Base-by-base conservation (phyloP, 1,140 invertebrate genomes). In the Carposina sasakii region DNA sequence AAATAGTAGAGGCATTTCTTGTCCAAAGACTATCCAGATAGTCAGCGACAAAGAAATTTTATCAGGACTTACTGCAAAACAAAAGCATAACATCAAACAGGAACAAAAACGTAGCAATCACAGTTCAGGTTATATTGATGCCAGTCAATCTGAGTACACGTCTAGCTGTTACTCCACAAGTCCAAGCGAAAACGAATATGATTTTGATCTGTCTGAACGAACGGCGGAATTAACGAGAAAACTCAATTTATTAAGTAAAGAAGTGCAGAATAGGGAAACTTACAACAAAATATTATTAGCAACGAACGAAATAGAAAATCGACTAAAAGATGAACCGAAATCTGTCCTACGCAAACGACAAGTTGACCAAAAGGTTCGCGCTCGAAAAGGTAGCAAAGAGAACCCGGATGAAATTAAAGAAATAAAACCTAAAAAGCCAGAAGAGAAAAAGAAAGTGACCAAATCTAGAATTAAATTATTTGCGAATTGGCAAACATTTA, bases 401-500 rank as follows among this genome's bases (percentile, higher is more conserved):
- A 49, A 55, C 67, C 23, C 15, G 46, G 56, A 52, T 53, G 28
- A 20, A 13, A 60, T 33, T 30, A 5, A 39, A 51, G 53, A 54
- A 10, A 21, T 51, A 39, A 58, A 64, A 54, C 57, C 16, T 22
- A 57, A 45, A 65, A 66, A 63, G 50, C 23, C 17, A 39, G 69
- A 62, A 57, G 58, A 62, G 51, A 62, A 60, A 42, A 61, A 57
- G 37, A 55, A 54, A 44, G n/a, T 49, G 20, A 58, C 37, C 30
- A 60, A 53, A 56, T 71, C 70, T 8, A 63, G 51, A 52, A 77
- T 71, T 67, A 70, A 72, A 64, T 47, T 79, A 12, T 63, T 84
- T 31, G 85, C 88, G 39, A 85, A 88, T 60, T 92, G 89, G 87
- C 74, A 77, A 49, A 63, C 83, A 20, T 89, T 90, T 62, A 88